Evolutionary conservation across 2,797 vertebrate genomes (phyloP), one percentile per base, ranked within the genome.

Genomic region (Acipenser ruthenus): DNA sequence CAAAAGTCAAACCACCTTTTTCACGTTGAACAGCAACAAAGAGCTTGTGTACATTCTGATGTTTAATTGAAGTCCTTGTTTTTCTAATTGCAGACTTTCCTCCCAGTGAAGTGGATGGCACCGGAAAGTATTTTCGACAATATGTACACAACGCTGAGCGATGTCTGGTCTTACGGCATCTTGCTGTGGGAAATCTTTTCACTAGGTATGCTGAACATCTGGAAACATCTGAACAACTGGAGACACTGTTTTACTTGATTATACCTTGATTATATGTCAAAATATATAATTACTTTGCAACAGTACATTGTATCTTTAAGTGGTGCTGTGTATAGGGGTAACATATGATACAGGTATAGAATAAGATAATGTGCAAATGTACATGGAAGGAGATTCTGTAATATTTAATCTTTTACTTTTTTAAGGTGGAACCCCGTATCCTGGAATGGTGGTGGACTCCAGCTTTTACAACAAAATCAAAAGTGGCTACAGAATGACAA

Each of bases 391-490:
- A 37, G 37, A 37, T 37, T 37, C 37, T 37, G 37, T 4, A 4
- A 37, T 37, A 55, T 65, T 8, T 13, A n/a, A 15, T 56, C 61
- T 67, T 61, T 51, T 37, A 89, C 9, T 7, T 65, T 50, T 71
- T 78, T 66, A 72, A 99, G 97, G 97, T 69, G 97, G 97, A 13
- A 99, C 97, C 11, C 97, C 97, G 0, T 99, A 99, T 72, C 97
- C 97, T 0, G 97, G 97, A 56, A 99, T 99, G 97, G 92, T 97
- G 70, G 97, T 99, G 0, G 97, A 99, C 74, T 98, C 97, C 8
- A 95, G 93, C 76, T 99, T 99, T 86, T 99, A 99, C 84, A 99
- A 98, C 81, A 99, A 99, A 85, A 98, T 99, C 75, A 99, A 99
- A 82, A 98, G 95, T 37, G 97, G 97, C 69, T 99, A 97, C 84